These are phyloP conservation scores for Sparidentex hasta DNA, from an alignment of 2,797 vertebrate genomes.

Conservation along the genomic window DNA sequence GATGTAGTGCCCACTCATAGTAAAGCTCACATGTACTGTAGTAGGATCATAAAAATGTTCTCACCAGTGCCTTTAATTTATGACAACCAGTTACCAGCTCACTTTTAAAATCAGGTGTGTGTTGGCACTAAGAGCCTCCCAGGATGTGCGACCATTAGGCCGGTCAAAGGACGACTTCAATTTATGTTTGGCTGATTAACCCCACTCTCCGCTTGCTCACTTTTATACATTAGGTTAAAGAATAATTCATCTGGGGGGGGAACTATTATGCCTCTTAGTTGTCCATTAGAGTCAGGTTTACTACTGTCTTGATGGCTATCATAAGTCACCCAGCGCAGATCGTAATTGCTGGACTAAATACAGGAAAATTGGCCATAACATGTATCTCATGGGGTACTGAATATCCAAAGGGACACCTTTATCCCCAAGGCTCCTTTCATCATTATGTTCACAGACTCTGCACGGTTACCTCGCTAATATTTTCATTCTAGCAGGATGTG, in stretches of 20 bases:
- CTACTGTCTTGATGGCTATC: constrained; percentile 69
- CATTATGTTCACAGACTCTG: constrained; percentile 37
- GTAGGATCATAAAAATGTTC: constrained; percentile 68
- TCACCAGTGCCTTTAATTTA: constrained; percentile 63
- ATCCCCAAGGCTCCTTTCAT: constrained; percentile 45
- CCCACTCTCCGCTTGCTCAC: constrained; percentile 57
- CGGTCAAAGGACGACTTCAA: constrained; percentile 73
- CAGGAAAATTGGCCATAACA: constrained; percentile 53
- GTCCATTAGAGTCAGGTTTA: constrained; percentile 80
- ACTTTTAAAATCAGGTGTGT: constrained; percentile 57
- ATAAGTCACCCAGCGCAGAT: constrained; percentile 70
- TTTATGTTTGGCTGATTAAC: constrained; percentile 82
- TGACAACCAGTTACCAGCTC: constrained; percentile 44
- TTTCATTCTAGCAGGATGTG: constrained; percentile 47
- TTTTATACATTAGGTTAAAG: constrained; percentile 67
- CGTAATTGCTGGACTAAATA: constrained; percentile 72
- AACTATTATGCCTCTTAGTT: constrained; percentile 76
- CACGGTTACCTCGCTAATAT: constrained; percentile 59
- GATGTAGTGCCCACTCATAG: constrained; percentile 52
- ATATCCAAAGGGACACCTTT: constrained; percentile 57
- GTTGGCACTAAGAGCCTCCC: constrained; percentile 50
- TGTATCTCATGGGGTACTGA: constrained; percentile 56
- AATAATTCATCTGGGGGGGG: constrained; percentile 72
- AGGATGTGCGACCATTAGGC: constrained; percentile 55
- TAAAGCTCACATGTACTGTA: constrained; percentile 48